phyloP scores from a whole-genome alignment of 2,888 invertebrate genomes.

The Drosophila mayaguana region DNA sequence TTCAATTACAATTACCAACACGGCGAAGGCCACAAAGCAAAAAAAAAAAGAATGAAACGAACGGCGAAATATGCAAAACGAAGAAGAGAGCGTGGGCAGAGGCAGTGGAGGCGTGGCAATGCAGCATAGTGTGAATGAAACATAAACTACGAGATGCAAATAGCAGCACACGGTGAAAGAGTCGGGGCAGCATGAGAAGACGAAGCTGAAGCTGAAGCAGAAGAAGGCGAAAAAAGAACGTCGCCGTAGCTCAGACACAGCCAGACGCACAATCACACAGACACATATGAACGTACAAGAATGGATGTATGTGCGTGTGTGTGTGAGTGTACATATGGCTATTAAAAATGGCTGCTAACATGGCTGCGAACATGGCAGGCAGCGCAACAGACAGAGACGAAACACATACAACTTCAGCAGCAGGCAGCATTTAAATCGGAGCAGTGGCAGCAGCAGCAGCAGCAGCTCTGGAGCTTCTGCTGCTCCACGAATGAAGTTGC shows the following conservation, averaged over 20 bases:
- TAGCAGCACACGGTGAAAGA: constrained; percentile 9
- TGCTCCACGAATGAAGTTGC: constrained; percentile 77
- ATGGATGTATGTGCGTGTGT: constrained; percentile 11
- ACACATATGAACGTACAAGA: background rate
- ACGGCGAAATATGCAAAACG: constrained; percentile 13
- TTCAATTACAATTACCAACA: constrained; percentile 81
- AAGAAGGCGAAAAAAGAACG: constrained; percentile 25
- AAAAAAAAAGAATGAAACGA: constrained; percentile 11
- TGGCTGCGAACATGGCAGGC: constrained; percentile 61
- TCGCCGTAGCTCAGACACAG: constrained; percentile 20
- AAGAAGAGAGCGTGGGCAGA: background rate
- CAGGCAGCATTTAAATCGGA: constrained; percentile 78
- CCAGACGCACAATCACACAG: constrained; percentile 11
- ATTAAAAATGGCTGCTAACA: constrained; percentile 82
- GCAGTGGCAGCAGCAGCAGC: constrained; percentile 53
- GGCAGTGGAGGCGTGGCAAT: constrained; percentile 45
- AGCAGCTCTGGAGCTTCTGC: constrained; percentile 30
- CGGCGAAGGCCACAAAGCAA: constrained; percentile 21
- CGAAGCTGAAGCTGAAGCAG: constrained; percentile 12
- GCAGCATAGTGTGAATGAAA: constrained; percentile 59
- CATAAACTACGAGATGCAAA: constrained; percentile 41
- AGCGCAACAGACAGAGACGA: constrained; percentile 66
- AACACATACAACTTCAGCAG: constrained; percentile 39
- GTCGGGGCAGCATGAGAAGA: constrained; percentile 2
- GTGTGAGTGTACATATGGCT: constrained; percentile 49